A percentile compares a stretch with the other conserved stretches of the same genome.
Evolutionary conservation across 53 echinoderm and acorn worm species (phyloP).

Genomic region (Patiria pectinifera): DNA sequence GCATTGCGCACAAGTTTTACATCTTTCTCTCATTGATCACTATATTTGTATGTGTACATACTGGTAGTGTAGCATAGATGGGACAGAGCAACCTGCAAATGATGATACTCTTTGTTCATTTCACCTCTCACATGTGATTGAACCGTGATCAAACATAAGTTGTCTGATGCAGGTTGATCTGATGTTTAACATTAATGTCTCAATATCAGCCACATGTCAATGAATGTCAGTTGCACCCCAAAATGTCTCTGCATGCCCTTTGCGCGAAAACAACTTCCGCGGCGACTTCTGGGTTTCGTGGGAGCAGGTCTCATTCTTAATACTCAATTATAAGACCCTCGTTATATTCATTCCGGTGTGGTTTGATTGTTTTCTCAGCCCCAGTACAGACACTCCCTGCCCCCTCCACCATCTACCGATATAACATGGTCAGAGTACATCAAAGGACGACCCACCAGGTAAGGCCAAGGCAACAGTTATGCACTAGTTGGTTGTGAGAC

Average conservation of each 20-base stretch:
- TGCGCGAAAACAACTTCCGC: no score
- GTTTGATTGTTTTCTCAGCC: conserved; percentile 51
- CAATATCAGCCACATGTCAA: no score
- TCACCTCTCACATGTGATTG: conserved; percentile 59
- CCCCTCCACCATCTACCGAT: conserved; percentile 67
- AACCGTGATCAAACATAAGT: conserved; percentile 24
- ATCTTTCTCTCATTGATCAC: no score
- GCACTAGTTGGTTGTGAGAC: background rate
- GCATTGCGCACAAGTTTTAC: no score
- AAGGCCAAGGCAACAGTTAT: background rate
- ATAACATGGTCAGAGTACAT: conserved; percentile 87
- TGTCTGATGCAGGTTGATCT: conserved; percentile 42
- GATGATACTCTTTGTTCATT: conserved; percentile 19
- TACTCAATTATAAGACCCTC: no score
- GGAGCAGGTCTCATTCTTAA: no score
- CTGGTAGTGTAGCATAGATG: background rate
- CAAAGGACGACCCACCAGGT: conserved; percentile 78
- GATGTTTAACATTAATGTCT: background rate
- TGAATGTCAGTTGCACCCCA: no score
- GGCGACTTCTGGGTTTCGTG: no score
- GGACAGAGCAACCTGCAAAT: conserved; percentile 9
- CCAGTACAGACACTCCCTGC: conserved; percentile 72
- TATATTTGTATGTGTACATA: no score
- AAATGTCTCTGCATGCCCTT: no score
- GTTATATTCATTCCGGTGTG: background rate